Conservation (phyloP, 2,797 vertebrate genomes). For the Enteromius paludinosus region DNA sequence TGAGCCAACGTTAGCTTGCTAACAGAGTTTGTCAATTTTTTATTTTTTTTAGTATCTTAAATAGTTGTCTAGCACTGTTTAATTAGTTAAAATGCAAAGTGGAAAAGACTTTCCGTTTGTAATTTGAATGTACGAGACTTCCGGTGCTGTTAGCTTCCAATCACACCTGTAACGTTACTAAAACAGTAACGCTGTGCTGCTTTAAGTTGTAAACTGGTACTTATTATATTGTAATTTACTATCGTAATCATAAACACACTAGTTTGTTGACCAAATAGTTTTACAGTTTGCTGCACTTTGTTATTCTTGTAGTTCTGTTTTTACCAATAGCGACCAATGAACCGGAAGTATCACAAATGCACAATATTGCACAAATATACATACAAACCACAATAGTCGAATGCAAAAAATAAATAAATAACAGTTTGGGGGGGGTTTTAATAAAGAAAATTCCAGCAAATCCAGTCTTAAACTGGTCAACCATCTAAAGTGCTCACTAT, state of each 20-base stretch:
- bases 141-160: background rate
- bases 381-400: background rate
- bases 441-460: background rate
- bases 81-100: background rate
- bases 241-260: background rate
- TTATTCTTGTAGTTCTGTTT: background rate
- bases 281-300: background rate
- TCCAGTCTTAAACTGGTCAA: background rate
- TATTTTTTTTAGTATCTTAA: background rate
- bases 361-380: too few relatives aligned
- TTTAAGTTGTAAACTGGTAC: background rate
- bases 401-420: too few relatives aligned
- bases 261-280: background rate
- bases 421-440: too few relatives aligned
- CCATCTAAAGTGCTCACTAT: background rate
- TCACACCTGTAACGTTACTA: background rate
- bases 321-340: background rate
- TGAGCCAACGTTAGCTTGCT: background rate
- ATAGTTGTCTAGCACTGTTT: background rate
- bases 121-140: background rate
- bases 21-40: background rate
- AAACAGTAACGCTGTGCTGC: background rate
- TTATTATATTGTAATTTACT: background rate
- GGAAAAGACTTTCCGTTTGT: background rate
- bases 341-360: background rate